Evolutionary conservation across 2,113 vertebrate species (phyloP).

Genomic region (Noturus placidus): DNA sequence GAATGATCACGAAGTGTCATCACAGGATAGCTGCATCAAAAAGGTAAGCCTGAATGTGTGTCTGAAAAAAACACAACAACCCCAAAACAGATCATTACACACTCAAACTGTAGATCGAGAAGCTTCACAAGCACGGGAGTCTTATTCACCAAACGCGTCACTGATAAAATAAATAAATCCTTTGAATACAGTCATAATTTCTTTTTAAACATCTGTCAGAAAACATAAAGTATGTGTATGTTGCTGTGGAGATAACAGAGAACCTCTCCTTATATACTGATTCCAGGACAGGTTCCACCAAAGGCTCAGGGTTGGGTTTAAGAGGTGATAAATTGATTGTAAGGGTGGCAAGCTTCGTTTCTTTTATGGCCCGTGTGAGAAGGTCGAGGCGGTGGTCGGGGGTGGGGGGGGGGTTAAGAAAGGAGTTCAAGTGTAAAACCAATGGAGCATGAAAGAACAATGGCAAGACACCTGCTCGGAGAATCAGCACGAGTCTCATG

Average conservation of each 20-base stretch:
- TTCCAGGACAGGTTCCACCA: neutral
- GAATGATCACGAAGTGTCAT: conserved; percentile 80
- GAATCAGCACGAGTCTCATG: conserved; percentile 54
- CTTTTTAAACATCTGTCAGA: neutral
- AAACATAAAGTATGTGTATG: neutral
- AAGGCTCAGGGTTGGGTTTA: conserved; percentile 69
- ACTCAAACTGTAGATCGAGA: neutral
- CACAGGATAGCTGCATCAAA: conserved; percentile 85
- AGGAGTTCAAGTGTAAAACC: conserved; percentile 79
- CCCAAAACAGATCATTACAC: neutral
- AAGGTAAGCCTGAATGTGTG: conserved; percentile 79
- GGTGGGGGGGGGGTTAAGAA: conserved; percentile 62
- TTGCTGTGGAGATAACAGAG: neutral
- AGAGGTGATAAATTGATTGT: conserved; percentile 78
- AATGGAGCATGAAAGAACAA: conserved; percentile 75
- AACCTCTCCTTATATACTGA: neutral
- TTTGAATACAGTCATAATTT: neutral
- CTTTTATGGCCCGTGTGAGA: conserved; percentile 69
- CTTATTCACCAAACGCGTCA: no score
- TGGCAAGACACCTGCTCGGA: conserved; percentile 61
- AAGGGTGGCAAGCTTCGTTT: conserved; percentile 69
- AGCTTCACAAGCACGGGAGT: neutral
- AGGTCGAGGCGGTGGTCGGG: conserved; percentile 64
- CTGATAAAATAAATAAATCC: no score
- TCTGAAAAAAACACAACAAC: neutral